Conservation (phyloP, 2,797 vertebrate species). For the Argyrosomus regius region DNA sequence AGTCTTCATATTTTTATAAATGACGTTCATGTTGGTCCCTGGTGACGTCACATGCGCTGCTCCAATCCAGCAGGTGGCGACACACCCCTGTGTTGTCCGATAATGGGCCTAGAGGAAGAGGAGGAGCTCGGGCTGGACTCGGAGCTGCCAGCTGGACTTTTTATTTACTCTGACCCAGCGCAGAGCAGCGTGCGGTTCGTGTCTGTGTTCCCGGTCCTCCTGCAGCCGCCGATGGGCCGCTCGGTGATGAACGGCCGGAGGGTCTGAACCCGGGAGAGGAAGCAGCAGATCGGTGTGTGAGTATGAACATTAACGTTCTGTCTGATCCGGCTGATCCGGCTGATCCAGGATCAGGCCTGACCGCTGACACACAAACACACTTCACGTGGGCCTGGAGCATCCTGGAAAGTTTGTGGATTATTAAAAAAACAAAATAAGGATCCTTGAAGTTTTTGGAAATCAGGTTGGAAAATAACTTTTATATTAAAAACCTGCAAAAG, state of each 20-base stretch:
- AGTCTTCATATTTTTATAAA: no score
- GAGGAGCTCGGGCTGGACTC: not conserved
- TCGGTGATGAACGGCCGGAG: slow-evolving; percentile 10
- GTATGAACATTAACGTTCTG: not conserved
- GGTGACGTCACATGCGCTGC: no score
- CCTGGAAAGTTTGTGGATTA: not conserved
- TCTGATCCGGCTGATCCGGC: not conserved
- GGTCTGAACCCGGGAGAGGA: not conserved
- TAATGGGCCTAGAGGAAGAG: not conserved
- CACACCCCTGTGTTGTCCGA: no score
- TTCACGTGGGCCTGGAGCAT: not conserved
- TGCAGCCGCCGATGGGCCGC: slow-evolving; percentile 7
- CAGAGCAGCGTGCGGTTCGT: not conserved
- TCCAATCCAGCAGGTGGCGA: no score
- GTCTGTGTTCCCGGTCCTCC: not conserved
- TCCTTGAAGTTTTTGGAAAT: not conserved
- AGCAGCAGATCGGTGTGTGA: not conserved
- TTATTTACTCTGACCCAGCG: rapidly evolving
- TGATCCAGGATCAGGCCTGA: slow-evolving; percentile 22
- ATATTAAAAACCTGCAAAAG: no score
- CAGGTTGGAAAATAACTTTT: not conserved
- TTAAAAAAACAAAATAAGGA: not conserved
- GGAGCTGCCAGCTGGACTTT: slow-evolving; percentile 29
- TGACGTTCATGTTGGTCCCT: no score
- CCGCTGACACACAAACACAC: not conserved